These are phyloP conservation scores for Seriola dumerili DNA, from an alignment of 2,113 vertebrate species.

Conservation along the genomic window DNA sequence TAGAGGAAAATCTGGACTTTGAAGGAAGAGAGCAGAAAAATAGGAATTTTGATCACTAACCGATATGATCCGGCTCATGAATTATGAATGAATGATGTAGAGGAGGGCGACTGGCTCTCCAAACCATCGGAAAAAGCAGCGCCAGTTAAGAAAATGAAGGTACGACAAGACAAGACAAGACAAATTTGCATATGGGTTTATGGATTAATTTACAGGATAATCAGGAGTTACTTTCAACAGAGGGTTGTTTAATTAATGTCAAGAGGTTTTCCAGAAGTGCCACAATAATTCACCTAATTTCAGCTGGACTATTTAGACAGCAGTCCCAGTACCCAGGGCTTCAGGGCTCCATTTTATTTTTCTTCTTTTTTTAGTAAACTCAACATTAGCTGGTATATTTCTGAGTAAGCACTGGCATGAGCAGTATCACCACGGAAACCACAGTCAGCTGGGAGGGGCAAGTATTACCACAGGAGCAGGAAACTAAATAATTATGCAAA, in stretches of 20 bases:
- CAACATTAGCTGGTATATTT: conserved; percentile 43
- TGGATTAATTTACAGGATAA: conserved; percentile 71
- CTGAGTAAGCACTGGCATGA: conserved; percentile 31
- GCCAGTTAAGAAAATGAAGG: conserved; percentile 48
- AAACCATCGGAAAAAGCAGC: conserved; percentile 52
- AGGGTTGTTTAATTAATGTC: conserved; percentile 76
- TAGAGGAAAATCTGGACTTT: conserved; percentile 44
- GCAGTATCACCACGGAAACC: conserved; percentile 51
- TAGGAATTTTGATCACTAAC: conserved; percentile 54
- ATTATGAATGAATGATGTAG: conserved; percentile 70
- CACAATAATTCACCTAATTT: conserved; percentile 67
- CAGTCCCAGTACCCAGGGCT: conserved; percentile 9
- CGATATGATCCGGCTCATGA: conserved; percentile 56
- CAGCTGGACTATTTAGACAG: conserved; percentile 47
- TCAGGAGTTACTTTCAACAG: conserved; percentile 64
- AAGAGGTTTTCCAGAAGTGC: conserved; percentile 69
- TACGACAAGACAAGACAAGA: conserved; percentile 39
- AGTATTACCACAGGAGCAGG: conserved; percentile 44
- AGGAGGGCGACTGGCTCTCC: conserved; percentile 22
- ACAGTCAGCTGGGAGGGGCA: conserved; percentile 26
- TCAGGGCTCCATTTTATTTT: neutral
- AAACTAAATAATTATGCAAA: conserved; percentile 46
- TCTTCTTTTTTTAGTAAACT: conserved; percentile 14
- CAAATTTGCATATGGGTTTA: conserved; percentile 60
- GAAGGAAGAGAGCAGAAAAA: conserved; percentile 45